Evolutionary conservation across 2,888 invertebrate genomes (phyloP).

Genomic region (Cephus pulcher): DNA sequence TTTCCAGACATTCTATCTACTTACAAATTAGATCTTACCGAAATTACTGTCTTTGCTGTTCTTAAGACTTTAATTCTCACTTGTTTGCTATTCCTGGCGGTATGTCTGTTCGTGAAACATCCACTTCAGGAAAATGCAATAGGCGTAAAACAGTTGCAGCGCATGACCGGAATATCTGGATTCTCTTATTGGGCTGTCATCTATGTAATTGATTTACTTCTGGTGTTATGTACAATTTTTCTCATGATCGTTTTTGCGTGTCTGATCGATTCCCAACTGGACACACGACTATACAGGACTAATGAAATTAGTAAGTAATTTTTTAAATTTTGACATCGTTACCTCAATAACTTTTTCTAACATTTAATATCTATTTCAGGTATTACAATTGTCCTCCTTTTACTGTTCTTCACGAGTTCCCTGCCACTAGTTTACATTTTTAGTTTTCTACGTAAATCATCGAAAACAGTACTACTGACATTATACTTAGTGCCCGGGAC

Average conservation of each 20-base stretch:
- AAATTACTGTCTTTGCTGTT: background rate
- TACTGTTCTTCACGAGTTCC: slow-evolving; percentile 78
- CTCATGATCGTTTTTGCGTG: slow-evolving; percentile 49
- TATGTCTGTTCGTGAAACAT: slow-evolving; percentile 71
- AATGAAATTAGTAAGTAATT: slow-evolving; percentile 66
- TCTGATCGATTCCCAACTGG: slow-evolving; percentile 46
- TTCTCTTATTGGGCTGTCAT: slow-evolving; percentile 74
- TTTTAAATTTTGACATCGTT: slow-evolving; percentile 7
- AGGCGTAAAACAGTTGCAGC: slow-evolving; percentile 76
- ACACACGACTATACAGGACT: slow-evolving; percentile 43
- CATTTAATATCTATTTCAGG: slow-evolving; percentile 40
- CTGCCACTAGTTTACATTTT: slow-evolving; percentile 53
- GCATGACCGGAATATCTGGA: slow-evolving; percentile 75
- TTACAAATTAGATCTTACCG: slow-evolving; percentile 12
- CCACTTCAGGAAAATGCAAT: slow-evolving; percentile 74
- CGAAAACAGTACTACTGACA: slow-evolving; percentile 43
- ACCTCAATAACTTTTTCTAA: background rate
- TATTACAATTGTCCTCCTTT: slow-evolving; percentile 75
- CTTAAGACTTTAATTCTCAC: slow-evolving; percentile 56
- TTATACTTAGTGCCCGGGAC: slow-evolving; percentile 49
- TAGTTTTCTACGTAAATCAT: slow-evolving; percentile 54
- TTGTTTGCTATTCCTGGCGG: slow-evolving; percentile 63
- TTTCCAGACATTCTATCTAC: slow-evolving; percentile 41
- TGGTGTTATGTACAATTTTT: slow-evolving; percentile 43
- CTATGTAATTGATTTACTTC: slow-evolving; percentile 70